Evolutionary conservation across 1,140 invertebrate species (phyloP), one percentile per base, ranked within the genome.

Genomic region (Eciton burchellii): DNA sequence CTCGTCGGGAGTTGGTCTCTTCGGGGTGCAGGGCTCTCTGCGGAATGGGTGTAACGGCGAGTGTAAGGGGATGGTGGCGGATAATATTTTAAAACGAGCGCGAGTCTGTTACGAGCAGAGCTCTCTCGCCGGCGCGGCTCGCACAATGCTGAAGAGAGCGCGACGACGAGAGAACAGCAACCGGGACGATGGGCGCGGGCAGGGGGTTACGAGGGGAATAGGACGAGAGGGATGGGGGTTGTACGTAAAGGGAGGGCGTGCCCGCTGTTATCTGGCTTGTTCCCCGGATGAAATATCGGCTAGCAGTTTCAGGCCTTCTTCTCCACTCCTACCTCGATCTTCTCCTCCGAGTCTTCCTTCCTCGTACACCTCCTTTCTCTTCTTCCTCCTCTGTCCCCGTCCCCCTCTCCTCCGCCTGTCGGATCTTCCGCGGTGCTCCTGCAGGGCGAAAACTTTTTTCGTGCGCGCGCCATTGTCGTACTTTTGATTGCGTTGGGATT

Each of bases 271-370:
- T 93, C 92, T 93, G 87, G 91, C 91, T 92, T 91, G 91, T 92
- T 92, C 91, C 71, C 84, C 81, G 85, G 90, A 91, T 93, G 91
- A 92, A 93, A 93, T 93, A 93, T 92, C 89, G 91, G 91, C 91
- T 91, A 89, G 91, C 91, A 91, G 90, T 92, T 92, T 91, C 91
- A 92, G 89, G 89, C 87, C 88, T 91, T 86, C 88, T 87, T 89
- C 73, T 84, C 82, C 84, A 47, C 85, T 26, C 54, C 81, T 63
- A 65, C 81, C 56, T 82, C 77, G 56, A 88, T 73, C 70, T 86
- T 82, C 74, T 73, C 66, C 56, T 82, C 56, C 83, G 79, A 84
- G 84, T 84, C 83, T 85, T 88, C 83, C 89, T 88, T 84, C 89
- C 41, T 73, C 76, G 16, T 82, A 71, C 82, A 81, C 81, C 85